Base-by-base conservation (phyloP, 1,140 invertebrate species). In the Tetramorium simillimum region DNA sequence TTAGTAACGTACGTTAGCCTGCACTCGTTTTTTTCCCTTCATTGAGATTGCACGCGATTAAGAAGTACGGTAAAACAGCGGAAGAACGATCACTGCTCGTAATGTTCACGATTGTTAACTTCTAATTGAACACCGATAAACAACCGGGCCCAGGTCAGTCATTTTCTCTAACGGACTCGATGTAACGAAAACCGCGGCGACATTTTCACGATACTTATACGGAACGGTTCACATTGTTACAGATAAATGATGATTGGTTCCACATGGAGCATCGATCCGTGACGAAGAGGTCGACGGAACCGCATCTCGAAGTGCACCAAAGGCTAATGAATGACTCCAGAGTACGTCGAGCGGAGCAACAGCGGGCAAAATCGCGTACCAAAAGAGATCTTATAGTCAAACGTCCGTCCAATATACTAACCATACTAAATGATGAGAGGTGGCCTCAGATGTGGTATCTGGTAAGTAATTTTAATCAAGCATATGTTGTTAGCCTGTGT, bases 381-480 rank as follows among this genome's bases (percentile, higher is more conserved):
- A 98, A 98, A 93, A 96, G 97, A 40, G 97, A 98, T 91, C 96
- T 97, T 94, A 92, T 95, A 91, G 91, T 94, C 91, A 92, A 92
- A 91, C 91, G 91, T 56, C 89, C 95, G 89, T 58, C 94, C 90
- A 88, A 93, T 90, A 67, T 77, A 40, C 91, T 86, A 95, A 95
- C 86, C 93, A 93, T 95, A 73, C 95, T 98, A 78, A 97, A 98
- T 93, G 98, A 99, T 95, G 97, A 97, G 46, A 97, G 97, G 94
- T 99, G 98, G 98, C 96, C 97, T 28, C 96, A 97, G 82, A 98
- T 98, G 98, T 99, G 98, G 98, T 99, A 99, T 95, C 95, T 98
- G 96, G 97, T 98, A 96, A 97, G 97, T 96, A 65, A 77, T 81
- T 85, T 69, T 86, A 73, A 84, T 73, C n/a, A 43, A 75, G 14